Base-by-base conservation (phyloP, 2,113 vertebrate species). In the Toxostoma redivivum region DNA sequence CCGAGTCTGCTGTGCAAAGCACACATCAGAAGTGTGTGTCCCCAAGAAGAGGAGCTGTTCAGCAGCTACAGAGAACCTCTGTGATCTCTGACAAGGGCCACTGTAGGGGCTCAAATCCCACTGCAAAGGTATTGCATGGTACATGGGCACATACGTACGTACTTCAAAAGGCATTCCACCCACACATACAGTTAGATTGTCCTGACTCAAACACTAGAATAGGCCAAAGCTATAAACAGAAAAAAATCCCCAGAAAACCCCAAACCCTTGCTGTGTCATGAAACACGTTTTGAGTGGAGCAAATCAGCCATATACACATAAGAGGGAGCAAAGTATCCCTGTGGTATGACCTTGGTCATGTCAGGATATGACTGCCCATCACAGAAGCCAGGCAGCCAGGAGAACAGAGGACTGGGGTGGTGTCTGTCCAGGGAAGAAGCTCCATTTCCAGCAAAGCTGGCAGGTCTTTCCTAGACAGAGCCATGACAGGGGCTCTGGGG, bases 81-180 rank as follows among this genome's bases (percentile, higher is more conserved):
- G 10, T 22, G 14, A 40, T 31, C 28, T 82, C 67, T 44, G 42
- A 40, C 6, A 62, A 62, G n/a, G 22, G 33, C 33, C 18, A 19
- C 14, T 33, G 18, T 4, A 14, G 28, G 23, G 71, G 61, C 61
- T 74, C 44, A 74, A 14, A 79, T 60, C 30, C 50, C 35, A 27
- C 40, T 56, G 3, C 18, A 16, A 65, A 65, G 48, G 25, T 25
- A 48, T 8, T 37, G n/a, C 45, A 15, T 10, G 40, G 40, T 31
- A 37, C 27, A 45, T 7, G 4, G 4, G 13, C 31, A 15, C 3
- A 1, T 10, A 35, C 1, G 12, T 27, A 37, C 9, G 1, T 10
- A 31, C 37, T 86, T 69, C 31, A 64, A 38, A 53, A 84, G 19
- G 50, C 53, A 5, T 72, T 88, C 38, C 40, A 54, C 48, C 38